Evolutionary conservation across 2,888 invertebrate species (phyloP).

Genomic region (Trachelus iudaicus): DNA sequence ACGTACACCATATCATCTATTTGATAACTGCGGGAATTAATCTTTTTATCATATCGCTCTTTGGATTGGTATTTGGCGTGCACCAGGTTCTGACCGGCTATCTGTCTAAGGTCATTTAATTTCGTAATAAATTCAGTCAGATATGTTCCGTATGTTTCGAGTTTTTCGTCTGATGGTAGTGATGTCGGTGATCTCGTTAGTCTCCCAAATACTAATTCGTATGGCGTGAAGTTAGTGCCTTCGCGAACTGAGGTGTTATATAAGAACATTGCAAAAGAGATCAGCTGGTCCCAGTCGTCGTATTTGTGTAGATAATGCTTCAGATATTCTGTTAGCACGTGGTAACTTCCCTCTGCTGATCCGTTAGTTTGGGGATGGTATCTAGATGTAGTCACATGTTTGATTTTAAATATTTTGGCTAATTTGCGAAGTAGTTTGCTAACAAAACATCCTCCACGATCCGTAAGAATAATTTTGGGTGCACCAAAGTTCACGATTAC

Average conservation of each 20-base stretch:
- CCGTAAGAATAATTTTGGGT: constrained; percentile 19
- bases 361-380: constrained; percentile 23
- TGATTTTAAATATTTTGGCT: constrained; percentile 18
- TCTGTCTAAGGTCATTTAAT: neutral
- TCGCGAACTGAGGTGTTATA: too few species aligned
- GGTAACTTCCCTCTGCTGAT: constrained; percentile 12
- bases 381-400: constrained; percentile 15
- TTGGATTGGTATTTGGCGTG: neutral
- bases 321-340: too few species aligned
- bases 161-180: too few species aligned
- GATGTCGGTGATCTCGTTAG: too few species aligned
- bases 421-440: constrained; percentile 17
- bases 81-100: neutral
- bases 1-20: neutral
- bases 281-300: too few species aligned
- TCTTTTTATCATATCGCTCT: neutral
- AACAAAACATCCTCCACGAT: constrained; percentile 15
- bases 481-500: constrained; percentile 10
- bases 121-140: neutral
- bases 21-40: neutral
- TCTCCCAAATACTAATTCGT: too few species aligned
- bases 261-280: too few species aligned
- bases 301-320: too few species aligned
- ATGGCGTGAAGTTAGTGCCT: too few species aligned
- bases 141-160: constrained; percentile 9